Percentiles rank a stretch among this genome's conserved stretches.
phyloP scores from a whole-genome alignment of 2,797 vertebrate genomes.

The Dicrostonyx torquatus region DNA sequence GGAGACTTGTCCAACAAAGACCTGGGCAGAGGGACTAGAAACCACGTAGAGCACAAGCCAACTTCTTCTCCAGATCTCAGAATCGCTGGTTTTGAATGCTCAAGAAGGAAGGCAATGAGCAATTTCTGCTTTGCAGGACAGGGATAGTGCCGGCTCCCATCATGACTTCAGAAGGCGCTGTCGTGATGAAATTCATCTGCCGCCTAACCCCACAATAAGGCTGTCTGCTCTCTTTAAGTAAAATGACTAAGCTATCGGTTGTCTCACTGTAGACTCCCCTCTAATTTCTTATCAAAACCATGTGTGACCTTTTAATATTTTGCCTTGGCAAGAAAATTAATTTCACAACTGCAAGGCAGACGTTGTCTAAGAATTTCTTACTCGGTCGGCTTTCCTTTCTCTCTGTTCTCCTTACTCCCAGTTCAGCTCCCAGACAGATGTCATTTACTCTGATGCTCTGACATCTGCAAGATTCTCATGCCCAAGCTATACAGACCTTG shows the following conservation, averaged over 20 bases:
- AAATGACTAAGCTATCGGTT: conserved; percentile 87
- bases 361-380: conserved; percentile 86
- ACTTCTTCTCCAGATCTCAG: conserved; percentile 81
- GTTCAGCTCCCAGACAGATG: conserved; percentile 80
- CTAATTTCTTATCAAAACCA: conserved; percentile 80
- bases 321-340: conserved; percentile 80
- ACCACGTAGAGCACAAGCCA: conserved; percentile 76
- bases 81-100: conserved; percentile 79
- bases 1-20: conserved; percentile 74
- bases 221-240: conserved; percentile 83
- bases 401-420: conserved; percentile 62
- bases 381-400: conserved; percentile 72
- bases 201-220: conserved; percentile 80
- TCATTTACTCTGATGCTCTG: conserved; percentile 83
- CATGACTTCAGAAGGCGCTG: conserved; percentile 73
- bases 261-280: conserved; percentile 82
- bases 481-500: conserved; percentile 77
- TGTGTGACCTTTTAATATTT: conserved; percentile 77
- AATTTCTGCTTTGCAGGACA: conserved; percentile 81
- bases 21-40: conserved; percentile 73
- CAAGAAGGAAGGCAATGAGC: conserved; percentile 75
- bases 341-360: conserved; percentile 79
- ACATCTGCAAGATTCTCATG: conserved; percentile 79
- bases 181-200: conserved; percentile 78
- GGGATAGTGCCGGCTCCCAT: conserved; percentile 75